Base-by-base conservation (phyloP, 2,888 invertebrate species). In the Mesorhabditis sp. region DNA sequence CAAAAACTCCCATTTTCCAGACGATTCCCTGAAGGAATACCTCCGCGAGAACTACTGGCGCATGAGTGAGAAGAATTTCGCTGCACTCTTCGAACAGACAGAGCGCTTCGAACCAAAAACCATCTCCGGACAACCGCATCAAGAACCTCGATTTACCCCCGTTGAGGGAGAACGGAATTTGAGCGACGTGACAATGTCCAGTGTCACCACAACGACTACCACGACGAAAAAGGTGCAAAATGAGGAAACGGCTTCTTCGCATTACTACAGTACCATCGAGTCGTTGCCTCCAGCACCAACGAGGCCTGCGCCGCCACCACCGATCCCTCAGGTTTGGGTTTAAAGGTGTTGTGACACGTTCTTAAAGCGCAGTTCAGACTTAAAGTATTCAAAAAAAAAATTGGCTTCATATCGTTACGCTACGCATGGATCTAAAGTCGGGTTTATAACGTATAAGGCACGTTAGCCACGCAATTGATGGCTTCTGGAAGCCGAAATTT, bases 41-140 rank as follows among this genome's bases (percentile, higher is more conserved):
- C 74, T 74, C 66, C 68, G 77, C 3, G 69, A 69, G 43, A 73
- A 73, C 42, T 76, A 77, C 70, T 77, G 77, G 77, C 68, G 70
- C 15, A 74, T 77, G 74, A 75, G 76, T 0, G 71, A 72, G 65
- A 73, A 72, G 63, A 74, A 76, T 63, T 72, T 78, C 43, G 72
- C 72, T 43, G 70, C 71, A 44, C 77, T 78, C 67, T 72, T 76
- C 67, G 64, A 66, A 43, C 69, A 71, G 43, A 65, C 74, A n/a
- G 64, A 70, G 2, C 61, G 28, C 4, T 67, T 71, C 7, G 62
- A 68, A 44, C 76, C 76, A 2, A 10, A 64, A 43, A 71, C 71
- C 4, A 65, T 71, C n/a, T 68, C 71, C 10, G 71, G 71, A 44
- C 45, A 28, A 4, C 50, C 69, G 15, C 66, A 58, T 41, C 68